These are phyloP conservation scores for Myopa testacea DNA, from an alignment of 2,888 invertebrate genomes.

Conservation along the genomic window DNA sequence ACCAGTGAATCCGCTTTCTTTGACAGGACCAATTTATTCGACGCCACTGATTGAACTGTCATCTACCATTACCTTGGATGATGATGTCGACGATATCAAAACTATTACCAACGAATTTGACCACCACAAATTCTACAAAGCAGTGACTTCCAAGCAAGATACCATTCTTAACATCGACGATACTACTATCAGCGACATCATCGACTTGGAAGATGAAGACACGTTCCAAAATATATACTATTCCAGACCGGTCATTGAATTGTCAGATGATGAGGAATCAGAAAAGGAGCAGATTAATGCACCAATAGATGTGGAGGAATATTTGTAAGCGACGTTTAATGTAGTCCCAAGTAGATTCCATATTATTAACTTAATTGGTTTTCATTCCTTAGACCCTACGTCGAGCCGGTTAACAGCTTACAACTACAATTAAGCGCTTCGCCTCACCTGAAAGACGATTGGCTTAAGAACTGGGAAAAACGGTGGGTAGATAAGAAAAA, in stretches of 20 bases:
- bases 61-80: constrained; percentile 48
- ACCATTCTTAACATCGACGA: constrained; percentile 50
- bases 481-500: constrained; percentile 69
- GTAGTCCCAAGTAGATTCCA: background rate
- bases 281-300: constrained; percentile 14
- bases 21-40: constrained; percentile 19
- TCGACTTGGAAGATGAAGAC: constrained; percentile 48
- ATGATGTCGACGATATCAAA: constrained; percentile 47
- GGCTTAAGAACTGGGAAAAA: constrained; percentile 70
- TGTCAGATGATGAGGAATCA: background rate
- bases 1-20: no score
- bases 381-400: constrained; percentile 56
- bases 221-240: background rate
- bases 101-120: constrained; percentile 32
- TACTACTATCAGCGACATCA: constrained; percentile 52
- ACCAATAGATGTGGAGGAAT: constrained; percentile 47
- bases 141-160: constrained; percentile 20
- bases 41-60: constrained; percentile 48
- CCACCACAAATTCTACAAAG: background rate
- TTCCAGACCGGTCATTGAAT: background rate
- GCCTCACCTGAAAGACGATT: constrained; percentile 70
- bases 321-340: constrained; percentile 55
- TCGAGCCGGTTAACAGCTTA: constrained; percentile 71
- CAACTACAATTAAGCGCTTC: constrained; percentile 71
- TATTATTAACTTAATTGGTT: constrained; percentile 59